Percentiles rank a stretch among this genome's conserved stretches.
Evolutionary conservation across 2,888 invertebrate species (phyloP).

Genomic region (Cerastoderma edule): DNA sequence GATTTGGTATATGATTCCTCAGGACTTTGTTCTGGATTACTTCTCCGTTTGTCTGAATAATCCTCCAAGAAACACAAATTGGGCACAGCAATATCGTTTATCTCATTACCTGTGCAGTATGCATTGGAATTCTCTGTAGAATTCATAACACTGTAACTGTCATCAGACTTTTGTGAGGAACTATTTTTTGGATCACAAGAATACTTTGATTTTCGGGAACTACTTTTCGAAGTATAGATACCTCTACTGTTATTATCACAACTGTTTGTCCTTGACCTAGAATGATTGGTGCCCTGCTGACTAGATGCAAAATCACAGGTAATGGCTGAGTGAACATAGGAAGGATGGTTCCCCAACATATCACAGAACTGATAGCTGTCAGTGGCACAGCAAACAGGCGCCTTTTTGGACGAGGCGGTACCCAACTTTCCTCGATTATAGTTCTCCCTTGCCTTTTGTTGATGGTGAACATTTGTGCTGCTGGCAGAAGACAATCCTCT

Average conservation of each 20-base stretch:
- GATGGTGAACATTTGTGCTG: constrained; percentile 2
- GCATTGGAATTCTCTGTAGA: constrained; percentile 21
- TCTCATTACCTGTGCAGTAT: constrained; percentile 24
- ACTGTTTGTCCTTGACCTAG: not conserved
- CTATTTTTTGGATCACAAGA: not conserved
- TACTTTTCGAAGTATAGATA: constrained; percentile 16
- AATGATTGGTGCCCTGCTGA: constrained; percentile 16
- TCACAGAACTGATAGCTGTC: constrained; percentile 21
- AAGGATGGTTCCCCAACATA: constrained; percentile 21
- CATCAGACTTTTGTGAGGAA: constrained; percentile 18
- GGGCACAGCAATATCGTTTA: constrained; percentile 8
- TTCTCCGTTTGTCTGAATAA: not conserved
- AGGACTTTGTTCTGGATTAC: not conserved
- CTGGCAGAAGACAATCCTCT: not conserved
- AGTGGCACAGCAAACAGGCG: not conserved
- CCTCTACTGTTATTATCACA: not conserved
- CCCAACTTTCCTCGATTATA: too few relatives aligned
- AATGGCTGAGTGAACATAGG: constrained; percentile 16
- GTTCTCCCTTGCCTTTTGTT: too few relatives aligned
- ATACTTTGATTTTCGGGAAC: constrained; percentile 17
- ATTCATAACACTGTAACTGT: constrained; percentile 30
- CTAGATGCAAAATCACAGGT: constrained; percentile 27
- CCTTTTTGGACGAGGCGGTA: too few relatives aligned
- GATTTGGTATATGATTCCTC: constrained; percentile 12
- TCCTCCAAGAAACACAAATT: not conserved